Base-by-base conservation (phyloP, 2,888 invertebrate genomes). In the Cataglyphis cursor region DNA sequence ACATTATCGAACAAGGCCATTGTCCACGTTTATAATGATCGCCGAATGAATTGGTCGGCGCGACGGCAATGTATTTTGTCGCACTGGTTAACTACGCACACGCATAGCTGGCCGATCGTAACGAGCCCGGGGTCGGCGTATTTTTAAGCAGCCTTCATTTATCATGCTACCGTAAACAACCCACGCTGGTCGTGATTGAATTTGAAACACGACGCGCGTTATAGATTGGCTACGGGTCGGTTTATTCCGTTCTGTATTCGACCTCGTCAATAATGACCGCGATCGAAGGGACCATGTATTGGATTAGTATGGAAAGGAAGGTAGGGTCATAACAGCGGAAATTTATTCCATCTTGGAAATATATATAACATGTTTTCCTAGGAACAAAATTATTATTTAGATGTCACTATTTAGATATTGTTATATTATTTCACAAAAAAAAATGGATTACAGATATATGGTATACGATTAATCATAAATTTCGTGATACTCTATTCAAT, bases 181-280 rank as follows among this genome's bases (percentile, higher is more conserved):
- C 87, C 89, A 88, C 89, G 89, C 87, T 82, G 85, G 87, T 90
- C 41, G 65, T 65, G 91, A 93, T 91, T 92, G 90, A 90, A 91
- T 92, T 89, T 89, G 85, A 89, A 92, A 91, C 89, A 87, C 86
- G 90, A 81, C 81, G 87, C 90, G 85, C 61, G 41, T 76, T 76
- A 76, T 88, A 92, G 89, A 92, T 92, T 91, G 90, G 76, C 80
- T 68, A 84, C 91, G 90, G 89, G 74, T 81, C 72, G 85, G 87
- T 90, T 92, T 90, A 92, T 91, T 89, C 89, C 84, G 84, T 82
- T 78, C 82, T 31, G 62, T 73, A 41, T 81, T 84, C 86, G 81
- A 84, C 73, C 73, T 65, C 62, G 21, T 82, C 74, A 85, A 81
- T 85, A 83, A 90, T 81, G 73, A 61, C 51, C 18, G 82, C 72